Evolutionary conservation across 2,113 vertebrate genomes (phyloP).

Genomic region (Crotophaga sulcirostris): DNA sequence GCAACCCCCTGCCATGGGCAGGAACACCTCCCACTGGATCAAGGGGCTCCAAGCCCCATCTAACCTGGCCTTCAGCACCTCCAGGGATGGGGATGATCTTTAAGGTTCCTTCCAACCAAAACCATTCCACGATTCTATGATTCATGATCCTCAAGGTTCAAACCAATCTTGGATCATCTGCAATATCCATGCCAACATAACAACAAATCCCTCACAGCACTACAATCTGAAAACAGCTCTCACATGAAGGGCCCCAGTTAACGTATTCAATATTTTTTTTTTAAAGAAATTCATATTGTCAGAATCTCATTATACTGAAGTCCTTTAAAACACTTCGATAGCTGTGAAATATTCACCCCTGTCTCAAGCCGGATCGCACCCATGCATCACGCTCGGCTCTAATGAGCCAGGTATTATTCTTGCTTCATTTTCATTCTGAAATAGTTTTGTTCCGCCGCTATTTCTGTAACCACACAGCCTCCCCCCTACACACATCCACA

Average conservation of each 20-base stretch:
- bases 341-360: not conserved
- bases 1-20: too few species aligned
- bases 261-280: rapidly evolving
- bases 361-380: not conserved
- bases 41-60: too few species aligned
- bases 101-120: too few species aligned
- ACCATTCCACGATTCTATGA: too few species aligned
- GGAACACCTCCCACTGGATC: too few species aligned
- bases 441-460: not conserved
- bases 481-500: not conserved
- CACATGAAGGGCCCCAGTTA: not conserved
- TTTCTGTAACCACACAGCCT: not conserved
- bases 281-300: not conserved
- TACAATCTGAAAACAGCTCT: too few species aligned
- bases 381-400: not conserved
- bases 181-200: rapidly evolving
- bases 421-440: not conserved
- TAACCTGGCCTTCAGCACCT: too few species aligned
- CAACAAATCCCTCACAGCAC: not conserved
- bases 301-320: not conserved
- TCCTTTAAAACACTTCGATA: not conserved
- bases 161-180: not conserved
- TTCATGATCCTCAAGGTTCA: too few species aligned
- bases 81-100: too few species aligned
- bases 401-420: not conserved